These are phyloP conservation scores for Pantala flavescens DNA, from an alignment of 1,140 invertebrate species.

Conservation along the genomic window DNA sequence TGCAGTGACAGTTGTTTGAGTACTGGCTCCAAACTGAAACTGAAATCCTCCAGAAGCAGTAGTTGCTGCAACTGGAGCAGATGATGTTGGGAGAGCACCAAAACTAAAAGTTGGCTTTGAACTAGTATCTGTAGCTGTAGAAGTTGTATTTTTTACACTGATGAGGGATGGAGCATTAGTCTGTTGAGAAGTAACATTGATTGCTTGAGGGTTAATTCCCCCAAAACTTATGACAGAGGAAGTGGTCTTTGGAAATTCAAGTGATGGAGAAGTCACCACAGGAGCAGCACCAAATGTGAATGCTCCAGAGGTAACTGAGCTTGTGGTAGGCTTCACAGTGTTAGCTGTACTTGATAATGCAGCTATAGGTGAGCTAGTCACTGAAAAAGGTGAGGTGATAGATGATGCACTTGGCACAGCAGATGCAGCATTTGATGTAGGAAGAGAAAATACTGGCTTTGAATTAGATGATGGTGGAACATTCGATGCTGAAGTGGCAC, in stretches of 20 bases:
- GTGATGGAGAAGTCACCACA: neutral
- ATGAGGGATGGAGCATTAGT: neutral
- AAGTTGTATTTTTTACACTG: too few relatives aligned
- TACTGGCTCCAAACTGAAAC: neutral
- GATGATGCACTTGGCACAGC: too few relatives aligned
- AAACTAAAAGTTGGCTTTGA: conserved; percentile 17
- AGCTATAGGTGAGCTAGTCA: conserved; percentile 15
- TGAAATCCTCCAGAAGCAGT: neutral
- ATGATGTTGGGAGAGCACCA: neutral
- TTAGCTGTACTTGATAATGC: neutral
- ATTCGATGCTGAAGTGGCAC: too few relatives aligned
- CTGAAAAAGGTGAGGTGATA: neutral
- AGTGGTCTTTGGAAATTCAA: conserved; percentile 13
- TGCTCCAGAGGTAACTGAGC: neutral
- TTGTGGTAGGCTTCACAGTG: neutral
- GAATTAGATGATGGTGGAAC: too few relatives aligned
- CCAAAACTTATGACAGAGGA: conserved; percentile 20
- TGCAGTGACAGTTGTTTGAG: neutral
- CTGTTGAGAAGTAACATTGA: neutral
- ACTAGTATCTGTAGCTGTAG: neutral
- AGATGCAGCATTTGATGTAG: too few relatives aligned
- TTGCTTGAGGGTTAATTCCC: conserved; percentile 18
- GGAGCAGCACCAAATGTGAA: conserved; percentile 12
- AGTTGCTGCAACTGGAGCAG: neutral
- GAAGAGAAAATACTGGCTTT: too few relatives aligned